phyloP scores from a whole-genome alignment of 2,113 vertebrate genomes.

The Eurystomus gularis region DNA sequence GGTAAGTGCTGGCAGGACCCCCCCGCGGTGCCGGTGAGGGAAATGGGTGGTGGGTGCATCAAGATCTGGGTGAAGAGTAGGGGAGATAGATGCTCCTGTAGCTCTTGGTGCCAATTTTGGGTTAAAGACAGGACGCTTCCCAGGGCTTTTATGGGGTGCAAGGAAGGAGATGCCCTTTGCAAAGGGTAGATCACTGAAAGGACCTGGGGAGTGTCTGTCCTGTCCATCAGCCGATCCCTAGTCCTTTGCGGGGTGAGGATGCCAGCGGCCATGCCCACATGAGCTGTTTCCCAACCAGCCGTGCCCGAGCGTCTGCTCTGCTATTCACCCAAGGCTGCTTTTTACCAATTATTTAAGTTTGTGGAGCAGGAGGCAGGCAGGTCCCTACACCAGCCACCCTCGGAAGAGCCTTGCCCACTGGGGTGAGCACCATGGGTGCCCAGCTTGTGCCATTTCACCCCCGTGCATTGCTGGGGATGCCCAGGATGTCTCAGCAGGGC shows the following conservation, averaged over 20 bases:
- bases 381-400: background rate
- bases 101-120: background rate
- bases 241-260: background rate
- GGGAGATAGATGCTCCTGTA: background rate
- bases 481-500: rapidly evolving
- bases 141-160: background rate
- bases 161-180: background rate
- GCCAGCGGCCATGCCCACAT: rapidly evolving
- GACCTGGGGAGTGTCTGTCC: background rate
- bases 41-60: rapidly evolving
- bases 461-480: background rate
- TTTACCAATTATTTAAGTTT: background rate
- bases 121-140: background rate
- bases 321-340: background rate
- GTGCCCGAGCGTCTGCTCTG: rapidly evolving
- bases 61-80: rapidly evolving
- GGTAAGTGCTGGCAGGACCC: conserved; percentile 74
- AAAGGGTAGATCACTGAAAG: background rate
- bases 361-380: background rate
- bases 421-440: background rate
- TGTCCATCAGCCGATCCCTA: rapidly evolving
- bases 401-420: background rate
- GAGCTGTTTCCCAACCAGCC: background rate
- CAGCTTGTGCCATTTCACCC: background rate
- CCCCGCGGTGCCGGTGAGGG: rapidly evolving